phyloP scores from a whole-genome alignment of 2,797 vertebrate species.

The Nannoperca australis region DNA sequence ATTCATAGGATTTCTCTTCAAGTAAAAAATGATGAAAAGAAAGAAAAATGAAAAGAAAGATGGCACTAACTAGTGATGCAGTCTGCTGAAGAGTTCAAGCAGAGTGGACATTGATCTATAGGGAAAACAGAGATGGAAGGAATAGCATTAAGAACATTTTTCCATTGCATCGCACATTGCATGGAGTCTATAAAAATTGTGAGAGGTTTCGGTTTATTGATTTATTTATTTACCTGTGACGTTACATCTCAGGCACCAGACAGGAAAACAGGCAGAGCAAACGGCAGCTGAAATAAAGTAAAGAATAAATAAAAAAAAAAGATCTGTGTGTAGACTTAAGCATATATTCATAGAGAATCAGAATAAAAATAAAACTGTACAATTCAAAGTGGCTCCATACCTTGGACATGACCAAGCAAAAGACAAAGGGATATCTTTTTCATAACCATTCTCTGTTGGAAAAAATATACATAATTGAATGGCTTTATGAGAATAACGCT shows the following conservation, averaged over 20 bases:
- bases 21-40: slow-evolving; percentile 29
- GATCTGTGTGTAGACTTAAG: not conserved
- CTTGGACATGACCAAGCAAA: slow-evolving; percentile 43
- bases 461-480: not conserved
- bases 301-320: not conserved
- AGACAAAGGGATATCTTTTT: slow-evolving; percentile 1
- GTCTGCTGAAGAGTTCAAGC: fast-evolving
- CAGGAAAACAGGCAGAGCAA: not conserved
- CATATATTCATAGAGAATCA: not conserved
- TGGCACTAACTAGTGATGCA: slow-evolving; percentile 38
- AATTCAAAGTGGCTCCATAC: slow-evolving; percentile 39
- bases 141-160: not conserved
- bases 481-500: not conserved
- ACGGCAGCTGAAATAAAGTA: slow-evolving; percentile 32
- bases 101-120: not conserved
- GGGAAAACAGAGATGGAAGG: slow-evolving; percentile 15
- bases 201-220: not conserved
- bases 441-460: slow-evolving; percentile 46
- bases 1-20: not conserved
- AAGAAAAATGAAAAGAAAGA: slow-evolving; percentile 29
- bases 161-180: not conserved
- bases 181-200: slow-evolving; percentile 1
- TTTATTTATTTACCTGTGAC: slow-evolving; percentile 15
- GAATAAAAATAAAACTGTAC: not conserved
- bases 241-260: slow-evolving; percentile 24